phyloP scores from a whole-genome alignment of 2,888 invertebrate species.

The Heteromyza rotundicornis region DNA sequence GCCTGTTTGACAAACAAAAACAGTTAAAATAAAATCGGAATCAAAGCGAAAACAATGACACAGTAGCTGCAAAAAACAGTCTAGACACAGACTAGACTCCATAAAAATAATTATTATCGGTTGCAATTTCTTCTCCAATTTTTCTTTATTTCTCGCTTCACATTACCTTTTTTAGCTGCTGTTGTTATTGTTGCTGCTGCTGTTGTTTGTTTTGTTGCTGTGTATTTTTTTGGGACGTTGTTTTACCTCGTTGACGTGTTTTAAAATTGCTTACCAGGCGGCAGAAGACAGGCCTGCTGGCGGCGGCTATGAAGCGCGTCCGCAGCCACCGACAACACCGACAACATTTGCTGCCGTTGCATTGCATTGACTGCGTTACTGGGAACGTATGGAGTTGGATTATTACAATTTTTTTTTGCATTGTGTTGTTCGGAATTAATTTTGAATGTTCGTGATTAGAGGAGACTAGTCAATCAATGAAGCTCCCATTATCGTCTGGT shows the following conservation, averaged over 20 bases:
- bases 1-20: slow-evolving; percentile 43
- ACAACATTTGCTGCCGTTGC: no score
- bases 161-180: slow-evolving; percentile 6
- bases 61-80: slow-evolving; percentile 57
- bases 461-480: no score
- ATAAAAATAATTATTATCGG: slow-evolving; percentile 64
- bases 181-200: not conserved
- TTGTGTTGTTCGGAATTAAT: no score
- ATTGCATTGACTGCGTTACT: no score
- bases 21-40: slow-evolving; percentile 56
- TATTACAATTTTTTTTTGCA: no score
- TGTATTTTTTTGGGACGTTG: slow-evolving; percentile 24
- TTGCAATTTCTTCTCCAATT: slow-evolving; percentile 59
- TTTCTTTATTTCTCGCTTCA: slow-evolving; percentile 8
- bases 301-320: not conserved
- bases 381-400: no score
- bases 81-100: slow-evolving; percentile 63
- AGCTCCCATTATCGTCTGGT: no score
- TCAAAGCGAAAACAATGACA: slow-evolving; percentile 59
- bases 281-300: not conserved
- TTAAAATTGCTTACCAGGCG: slow-evolving; percentile 15
- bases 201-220: slow-evolving; percentile 11
- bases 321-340: slow-evolving; percentile 11
- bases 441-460: no score
- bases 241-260: slow-evolving; percentile 34